Evolutionary conservation across 2,888 invertebrate species (phyloP).

Genomic region (Heteromyza rotundicornis): DNA sequence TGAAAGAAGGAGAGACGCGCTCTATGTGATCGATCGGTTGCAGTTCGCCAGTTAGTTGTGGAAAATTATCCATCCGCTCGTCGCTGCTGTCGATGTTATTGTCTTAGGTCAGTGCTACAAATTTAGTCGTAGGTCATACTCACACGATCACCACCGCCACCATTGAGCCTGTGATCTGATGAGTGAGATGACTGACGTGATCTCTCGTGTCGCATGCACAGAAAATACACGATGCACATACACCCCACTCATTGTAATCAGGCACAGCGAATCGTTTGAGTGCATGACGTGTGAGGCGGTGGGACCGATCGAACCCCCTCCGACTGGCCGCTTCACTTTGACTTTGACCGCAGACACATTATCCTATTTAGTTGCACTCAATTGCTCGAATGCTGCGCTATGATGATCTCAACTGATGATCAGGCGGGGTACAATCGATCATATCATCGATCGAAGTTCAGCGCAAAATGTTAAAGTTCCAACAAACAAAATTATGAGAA

Average conservation of each 20-base stretch:
- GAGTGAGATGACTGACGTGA: constrained; percentile 18
- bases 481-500: constrained; percentile 53
- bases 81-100: not conserved
- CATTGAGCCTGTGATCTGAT: too few species aligned
- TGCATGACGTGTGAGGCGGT: constrained; percentile 49
- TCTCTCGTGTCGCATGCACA: not conserved
- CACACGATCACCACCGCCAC: constrained; percentile 26
- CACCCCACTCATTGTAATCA: constrained; percentile 41
- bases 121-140: constrained; percentile 40
- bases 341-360: constrained; percentile 24
- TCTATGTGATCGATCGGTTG: constrained; percentile 4
- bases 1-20: too few species aligned
- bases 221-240: too few species aligned
- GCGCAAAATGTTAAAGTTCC: constrained; percentile 52
- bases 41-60: not conserved
- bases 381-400: too few species aligned
- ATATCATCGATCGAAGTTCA: constrained; percentile 9
- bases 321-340: constrained; percentile 6
- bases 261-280: constrained; percentile 54
- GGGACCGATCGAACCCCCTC: constrained; percentile 1
- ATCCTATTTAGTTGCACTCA: constrained; percentile 17
- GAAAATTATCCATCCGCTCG: not conserved
- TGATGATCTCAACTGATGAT: constrained; percentile 36
- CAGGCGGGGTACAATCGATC: constrained; percentile 27
- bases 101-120: constrained; percentile 40